Evolutionary conservation across 2,797 vertebrate species (phyloP).

Genomic region (Cygnus olor): DNA sequence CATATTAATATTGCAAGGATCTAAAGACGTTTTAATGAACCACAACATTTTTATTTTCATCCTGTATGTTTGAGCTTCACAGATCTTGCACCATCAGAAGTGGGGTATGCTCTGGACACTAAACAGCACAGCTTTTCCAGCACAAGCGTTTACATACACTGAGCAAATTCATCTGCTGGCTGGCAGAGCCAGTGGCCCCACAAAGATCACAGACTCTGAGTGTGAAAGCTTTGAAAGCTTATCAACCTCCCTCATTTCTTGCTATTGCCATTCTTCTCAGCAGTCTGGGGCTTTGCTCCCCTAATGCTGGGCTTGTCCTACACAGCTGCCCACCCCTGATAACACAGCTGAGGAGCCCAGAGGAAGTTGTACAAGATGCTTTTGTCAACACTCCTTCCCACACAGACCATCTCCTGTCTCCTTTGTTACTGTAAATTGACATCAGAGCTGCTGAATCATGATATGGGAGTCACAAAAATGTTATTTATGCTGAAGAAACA

Average conservation of each 20-base stretch:
- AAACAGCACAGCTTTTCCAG: neutral
- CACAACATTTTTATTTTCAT: neutral
- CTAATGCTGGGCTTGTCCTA: neutral
- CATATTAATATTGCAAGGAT: neutral
- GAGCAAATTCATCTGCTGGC: neutral
- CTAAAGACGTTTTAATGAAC: neutral
- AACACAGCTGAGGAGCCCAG: conserved; percentile 62
- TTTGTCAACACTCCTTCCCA: conserved; percentile 69
- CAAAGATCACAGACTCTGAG: neutral
- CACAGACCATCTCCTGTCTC: conserved; percentile 47
- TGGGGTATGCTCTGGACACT: neutral
- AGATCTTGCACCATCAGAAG: neutral
- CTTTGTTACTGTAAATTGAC: conserved; percentile 71
- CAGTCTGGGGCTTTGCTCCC: conserved; percentile 45
- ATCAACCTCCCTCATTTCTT: conserved; percentile 6
- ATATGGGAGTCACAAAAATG: conserved; percentile 37
- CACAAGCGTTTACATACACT: neutral
- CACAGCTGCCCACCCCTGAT: conserved; percentile 61
- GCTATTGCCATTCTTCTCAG: conserved; percentile 31
- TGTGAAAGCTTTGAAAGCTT: conserved; percentile 27
- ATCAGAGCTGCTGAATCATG: conserved; percentile 73
- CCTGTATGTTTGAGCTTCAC: neutral
- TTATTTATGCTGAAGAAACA: conserved; percentile 57
- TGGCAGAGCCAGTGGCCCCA: neutral
- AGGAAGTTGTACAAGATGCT: conserved; percentile 76